Percentiles rank a stretch among this genome's conserved stretches.
These are phyloP conservation scores for Zaprionus lineosus DNA, from an alignment of 2,888 invertebrate species.

Conservation along the genomic window DNA sequence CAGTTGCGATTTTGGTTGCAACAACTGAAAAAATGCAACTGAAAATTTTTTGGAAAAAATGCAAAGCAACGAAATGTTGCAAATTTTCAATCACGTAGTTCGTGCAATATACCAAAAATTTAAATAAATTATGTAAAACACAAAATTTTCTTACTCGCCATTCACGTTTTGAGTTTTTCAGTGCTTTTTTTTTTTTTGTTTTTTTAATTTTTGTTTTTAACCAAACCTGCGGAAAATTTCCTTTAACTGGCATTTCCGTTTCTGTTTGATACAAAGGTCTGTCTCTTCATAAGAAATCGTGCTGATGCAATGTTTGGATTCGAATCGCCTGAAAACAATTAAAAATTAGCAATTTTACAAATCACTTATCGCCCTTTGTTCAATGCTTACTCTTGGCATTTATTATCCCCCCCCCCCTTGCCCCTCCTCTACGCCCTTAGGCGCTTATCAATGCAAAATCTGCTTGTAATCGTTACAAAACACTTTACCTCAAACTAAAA, in stretches of 20 bases:
- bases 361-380: conserved; percentile 8
- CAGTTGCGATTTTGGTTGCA: conserved; percentile 29
- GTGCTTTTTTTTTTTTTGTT: conserved; percentile 2
- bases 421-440: conserved; percentile 6
- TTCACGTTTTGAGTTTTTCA: conserved; percentile 39
- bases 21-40: conserved; percentile 43
- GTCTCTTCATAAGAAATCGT: conserved; percentile 54
- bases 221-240: conserved; percentile 39
- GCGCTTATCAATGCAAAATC: conserved; percentile 19
- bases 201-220: conserved; percentile 2
- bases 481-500: conserved; percentile 8
- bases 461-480: conserved; percentile 7
- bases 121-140: conserved; percentile 75
- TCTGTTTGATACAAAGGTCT: conserved; percentile 12
- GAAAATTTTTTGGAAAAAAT: conserved; percentile 43
- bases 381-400: conserved; percentile 4
- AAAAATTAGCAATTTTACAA: conserved; percentile 42
- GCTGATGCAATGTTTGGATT: conserved; percentile 42
- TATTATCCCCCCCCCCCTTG: too few relatives aligned
- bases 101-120: conserved; percentile 69
- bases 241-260: conserved; percentile 49
- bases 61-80: conserved; percentile 66
- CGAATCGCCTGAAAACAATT: conserved; percentile 47
- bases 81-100: conserved; percentile 77
- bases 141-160: conserved; percentile 26